Percentiles rank a stretch among this genome's conserved stretches.
Conservation (phyloP, 2,113 vertebrate genomes). For the Xiphorhynchus elegans region DNA sequence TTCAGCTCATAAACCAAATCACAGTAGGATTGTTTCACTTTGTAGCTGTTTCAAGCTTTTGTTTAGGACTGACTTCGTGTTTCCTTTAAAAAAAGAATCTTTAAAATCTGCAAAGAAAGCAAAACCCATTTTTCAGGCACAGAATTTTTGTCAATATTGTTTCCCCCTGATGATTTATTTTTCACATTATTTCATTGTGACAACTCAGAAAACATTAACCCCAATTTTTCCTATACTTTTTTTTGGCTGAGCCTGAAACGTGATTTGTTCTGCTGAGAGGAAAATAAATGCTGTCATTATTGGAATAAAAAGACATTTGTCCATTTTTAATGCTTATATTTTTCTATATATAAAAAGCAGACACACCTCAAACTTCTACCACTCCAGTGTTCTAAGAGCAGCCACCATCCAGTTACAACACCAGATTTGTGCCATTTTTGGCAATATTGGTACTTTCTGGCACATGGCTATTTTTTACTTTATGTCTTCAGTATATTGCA, state of each 20-base stretch:
- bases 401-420: not conserved
- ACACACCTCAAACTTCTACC: accelerated
- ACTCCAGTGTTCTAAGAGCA: not conserved
- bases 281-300: not conserved
- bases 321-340: accelerated
- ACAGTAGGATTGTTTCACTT: not conserved
- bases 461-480: not conserved
- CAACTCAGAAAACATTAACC: not conserved
- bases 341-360: not conserved
- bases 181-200: not conserved
- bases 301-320: not conserved
- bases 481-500: not conserved
- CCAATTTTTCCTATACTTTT: not conserved
- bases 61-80: not conserved
- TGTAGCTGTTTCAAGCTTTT: not conserved
- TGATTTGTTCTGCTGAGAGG: not conserved
- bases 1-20: not conserved
- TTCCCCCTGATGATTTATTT: not conserved
- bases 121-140: not conserved
- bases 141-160: not conserved
- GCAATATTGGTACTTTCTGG: not conserved
- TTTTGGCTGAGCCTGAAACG: not conserved
- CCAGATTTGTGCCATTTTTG: not conserved
- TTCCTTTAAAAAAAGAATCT: not conserved
- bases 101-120: not conserved